Evolutionary conservation across 2,113 vertebrate species (phyloP), one percentile per base, ranked within the genome.

Genomic region (Eleginops maclovinus): DNA sequence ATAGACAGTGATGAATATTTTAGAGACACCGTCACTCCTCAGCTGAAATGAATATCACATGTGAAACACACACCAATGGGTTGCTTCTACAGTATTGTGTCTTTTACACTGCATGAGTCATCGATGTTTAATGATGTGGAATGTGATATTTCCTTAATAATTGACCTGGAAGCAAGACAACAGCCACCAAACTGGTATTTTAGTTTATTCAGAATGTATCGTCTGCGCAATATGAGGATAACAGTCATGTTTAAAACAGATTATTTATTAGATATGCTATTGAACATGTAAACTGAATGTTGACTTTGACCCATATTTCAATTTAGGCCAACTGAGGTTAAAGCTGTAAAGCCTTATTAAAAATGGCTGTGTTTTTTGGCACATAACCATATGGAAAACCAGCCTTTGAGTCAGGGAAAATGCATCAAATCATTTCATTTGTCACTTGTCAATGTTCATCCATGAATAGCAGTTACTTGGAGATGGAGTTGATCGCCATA

Each of bases 1-100:
- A 65, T 77, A 82, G 72, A 70, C 36, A 26, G 62, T 44, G 26
- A 88, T 90, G 55, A 86, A 93, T 93, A 88, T 92, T 92, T 91
- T 26, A 91, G 66, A 3, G 78, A 19, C 41, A 40, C 28, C 5
- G 50, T 79, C 83, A 82, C 49, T 75, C 63, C 21, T 69, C 19
- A 71, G 62, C 80, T 65, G 67, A 73, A 68, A 50, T 76, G 63
- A 74, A 79, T 71, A 64, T 84, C 77, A 65, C 83, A 77, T 54
- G 78, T 87, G 86, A 87, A 89, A 89, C 66, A 17, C 43, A 87
- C 72, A 88, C 84, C 69, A 28, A 3, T 24, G 43, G 46, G 86
- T 67, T 81, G 70, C 26, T 70, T 80, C 28, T 43, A 2, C 54
- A 60, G 55, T 11, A 3, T n/a, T 62, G 41, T 47, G 41, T 72